Conservation (phyloP, 1,140 invertebrate species). For the Sycophaga agraensis region DNA sequence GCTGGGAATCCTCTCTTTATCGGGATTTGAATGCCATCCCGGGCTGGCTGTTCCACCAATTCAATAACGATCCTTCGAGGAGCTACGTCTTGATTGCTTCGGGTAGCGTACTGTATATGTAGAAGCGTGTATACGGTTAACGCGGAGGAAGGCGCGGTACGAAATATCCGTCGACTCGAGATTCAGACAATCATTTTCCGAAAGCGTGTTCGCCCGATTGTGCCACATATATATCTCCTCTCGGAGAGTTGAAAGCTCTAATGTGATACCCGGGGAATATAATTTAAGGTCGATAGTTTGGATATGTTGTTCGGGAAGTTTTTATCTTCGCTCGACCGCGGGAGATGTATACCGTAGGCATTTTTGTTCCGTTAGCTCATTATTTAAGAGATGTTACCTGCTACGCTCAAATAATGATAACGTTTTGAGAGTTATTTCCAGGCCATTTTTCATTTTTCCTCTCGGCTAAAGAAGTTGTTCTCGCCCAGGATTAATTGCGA, state of each 20-base stretch:
- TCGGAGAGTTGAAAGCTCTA: neutral
- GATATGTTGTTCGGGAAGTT: neutral
- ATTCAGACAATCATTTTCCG: too few species aligned
- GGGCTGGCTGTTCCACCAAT: too few species aligned
- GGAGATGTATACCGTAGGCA: neutral
- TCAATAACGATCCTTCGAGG: too few species aligned
- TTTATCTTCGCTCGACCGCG: neutral
- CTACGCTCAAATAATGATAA: slow-evolving; percentile 17
- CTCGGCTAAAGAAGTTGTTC: neutral
- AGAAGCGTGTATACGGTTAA: too few species aligned
- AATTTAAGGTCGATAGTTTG: neutral
- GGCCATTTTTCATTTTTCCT: slow-evolving; percentile 7
- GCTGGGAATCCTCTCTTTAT: too few species aligned
- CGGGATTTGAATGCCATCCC: too few species aligned
- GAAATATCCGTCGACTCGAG: too few species aligned
- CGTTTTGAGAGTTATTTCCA: neutral
- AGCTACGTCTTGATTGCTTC: too few species aligned
- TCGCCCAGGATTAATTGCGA: neutral
- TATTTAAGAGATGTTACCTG: slow-evolving; percentile 16
- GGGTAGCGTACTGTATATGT: too few species aligned
- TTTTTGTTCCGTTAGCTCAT: slow-evolving; percentile 16
- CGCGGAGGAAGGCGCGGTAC: too few species aligned
- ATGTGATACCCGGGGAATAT: neutral
- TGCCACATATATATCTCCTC: too few species aligned
- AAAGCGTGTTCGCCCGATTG: too few species aligned